A percentile compares a stretch with the other conserved stretches of the same genome.
Conservation (phyloP, 1,140 invertebrate species). For the Drosophila trapezifrons region DNA sequence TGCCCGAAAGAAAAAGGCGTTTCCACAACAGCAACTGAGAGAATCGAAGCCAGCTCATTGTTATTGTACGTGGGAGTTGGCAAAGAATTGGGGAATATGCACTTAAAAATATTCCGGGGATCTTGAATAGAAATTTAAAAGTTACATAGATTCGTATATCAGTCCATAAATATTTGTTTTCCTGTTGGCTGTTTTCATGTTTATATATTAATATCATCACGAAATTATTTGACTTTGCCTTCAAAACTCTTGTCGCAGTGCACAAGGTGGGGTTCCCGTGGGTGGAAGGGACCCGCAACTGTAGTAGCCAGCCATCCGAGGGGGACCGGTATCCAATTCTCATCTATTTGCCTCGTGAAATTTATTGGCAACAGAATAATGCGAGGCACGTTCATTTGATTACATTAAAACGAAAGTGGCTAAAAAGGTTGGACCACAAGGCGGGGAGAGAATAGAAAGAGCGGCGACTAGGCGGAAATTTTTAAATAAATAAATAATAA, state of each 20-base stretch:
- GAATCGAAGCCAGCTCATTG: constrained; percentile 62
- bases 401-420: constrained; percentile 83
- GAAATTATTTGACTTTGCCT: neutral
- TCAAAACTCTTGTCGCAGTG: neutral
- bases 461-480: constrained; percentile 58
- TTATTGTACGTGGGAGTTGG: constrained; percentile 56
- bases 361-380: constrained; percentile 79
- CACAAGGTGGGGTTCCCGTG: constrained; percentile 6
- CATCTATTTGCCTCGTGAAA: constrained; percentile 76
- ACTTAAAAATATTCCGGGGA: neutral
- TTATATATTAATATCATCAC: too few relatives aligned
- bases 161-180: too few relatives aligned
- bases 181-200: too few relatives aligned
- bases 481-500: constrained; percentile 83
- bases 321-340: constrained; percentile 39
- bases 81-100: constrained; percentile 10
- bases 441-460: constrained; percentile 3
- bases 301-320: constrained; percentile 29
- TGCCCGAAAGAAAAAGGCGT: constrained; percentile 52
- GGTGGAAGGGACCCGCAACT: constrained; percentile 12
- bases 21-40: constrained; percentile 41
- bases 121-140: neutral
- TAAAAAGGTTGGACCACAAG: constrained; percentile 72
- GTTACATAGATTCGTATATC: too few relatives aligned
- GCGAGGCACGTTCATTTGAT: constrained; percentile 82